Conservation (phyloP, 2,888 invertebrate genomes). For the Peribatodes rhomboidaria region DNA sequence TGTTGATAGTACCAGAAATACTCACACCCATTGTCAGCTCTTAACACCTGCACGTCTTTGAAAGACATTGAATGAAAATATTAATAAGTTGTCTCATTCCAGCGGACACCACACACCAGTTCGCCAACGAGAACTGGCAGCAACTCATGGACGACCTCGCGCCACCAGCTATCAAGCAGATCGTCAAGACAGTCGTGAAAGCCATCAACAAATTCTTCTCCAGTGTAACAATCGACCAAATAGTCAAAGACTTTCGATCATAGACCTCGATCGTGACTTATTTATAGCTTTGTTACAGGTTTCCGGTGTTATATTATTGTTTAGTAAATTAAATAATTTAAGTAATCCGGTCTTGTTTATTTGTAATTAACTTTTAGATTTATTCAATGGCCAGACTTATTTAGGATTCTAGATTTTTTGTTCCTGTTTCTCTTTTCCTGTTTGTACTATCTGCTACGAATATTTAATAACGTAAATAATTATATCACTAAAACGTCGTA, state of each 20-base stretch:
- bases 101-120: slow-evolving; percentile 77
- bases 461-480: too few relatives aligned
- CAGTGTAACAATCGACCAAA: slow-evolving; percentile 59
- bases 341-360: not conserved
- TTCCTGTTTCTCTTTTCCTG: too few relatives aligned
- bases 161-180: slow-evolving; percentile 79
- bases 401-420: not conserved
- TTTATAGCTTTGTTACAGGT: slow-evolving; percentile 12
- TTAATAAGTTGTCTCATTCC: slow-evolving; percentile 38
- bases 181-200: slow-evolving; percentile 72
- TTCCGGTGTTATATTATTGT: slow-evolving; percentile 15
- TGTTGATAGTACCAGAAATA: too few relatives aligned
- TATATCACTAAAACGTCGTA: too few relatives aligned
- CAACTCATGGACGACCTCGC: slow-evolving; percentile 82
- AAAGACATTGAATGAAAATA: not conserved
- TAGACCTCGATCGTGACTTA: slow-evolving; percentile 38
- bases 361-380: not conserved
- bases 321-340: slow-evolving; percentile 9
- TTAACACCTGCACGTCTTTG: not conserved
- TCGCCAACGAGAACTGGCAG: slow-evolving; percentile 81
- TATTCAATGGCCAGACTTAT: not conserved
- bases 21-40: too few relatives aligned
- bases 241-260: slow-evolving; percentile 64
- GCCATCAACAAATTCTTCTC: slow-evolving; percentile 80
- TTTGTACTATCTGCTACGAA: too few relatives aligned